These are phyloP conservation scores for Noctua fimbriata DNA, from an alignment of 2,888 invertebrate species.

Conservation along the genomic window DNA sequence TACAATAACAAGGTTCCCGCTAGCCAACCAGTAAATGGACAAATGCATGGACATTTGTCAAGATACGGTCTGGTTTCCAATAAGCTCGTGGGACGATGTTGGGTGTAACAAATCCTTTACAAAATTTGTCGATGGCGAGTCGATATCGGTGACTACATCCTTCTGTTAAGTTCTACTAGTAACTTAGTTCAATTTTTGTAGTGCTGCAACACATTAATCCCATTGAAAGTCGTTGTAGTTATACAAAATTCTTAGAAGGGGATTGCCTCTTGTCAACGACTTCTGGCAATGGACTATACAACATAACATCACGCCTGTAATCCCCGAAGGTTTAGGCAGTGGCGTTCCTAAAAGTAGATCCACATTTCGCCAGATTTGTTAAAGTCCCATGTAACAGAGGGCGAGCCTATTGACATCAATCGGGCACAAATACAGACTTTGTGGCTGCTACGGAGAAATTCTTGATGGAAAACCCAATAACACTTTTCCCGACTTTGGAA, in stretches of 20 bases:
- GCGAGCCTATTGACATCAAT: neutral
- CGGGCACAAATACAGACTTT: neutral
- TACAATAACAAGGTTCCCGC: neutral
- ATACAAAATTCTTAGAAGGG: no score
- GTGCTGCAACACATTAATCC: no score
- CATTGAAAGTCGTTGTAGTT: no score
- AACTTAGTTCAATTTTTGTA: no score
- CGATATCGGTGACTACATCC: neutral
- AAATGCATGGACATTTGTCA: slow-evolving; percentile 9
- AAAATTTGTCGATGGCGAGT: neutral
- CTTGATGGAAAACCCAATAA: neutral
- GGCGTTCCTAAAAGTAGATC: neutral
- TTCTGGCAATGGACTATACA: no score
- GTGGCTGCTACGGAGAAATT: neutral
- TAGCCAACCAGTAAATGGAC: neutral
- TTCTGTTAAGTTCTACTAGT: no score
- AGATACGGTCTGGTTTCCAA: slow-evolving; percentile 1
- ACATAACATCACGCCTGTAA: no score
- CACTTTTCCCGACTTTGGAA: neutral
- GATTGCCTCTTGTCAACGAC: no score
- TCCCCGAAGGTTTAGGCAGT: no score
- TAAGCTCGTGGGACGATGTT: neutral
- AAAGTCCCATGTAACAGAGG: neutral
- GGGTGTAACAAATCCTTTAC: neutral
- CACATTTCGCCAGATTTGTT: neutral